Conservation (phyloP, 2,797 vertebrate genomes). For the Columba guinea region DNA sequence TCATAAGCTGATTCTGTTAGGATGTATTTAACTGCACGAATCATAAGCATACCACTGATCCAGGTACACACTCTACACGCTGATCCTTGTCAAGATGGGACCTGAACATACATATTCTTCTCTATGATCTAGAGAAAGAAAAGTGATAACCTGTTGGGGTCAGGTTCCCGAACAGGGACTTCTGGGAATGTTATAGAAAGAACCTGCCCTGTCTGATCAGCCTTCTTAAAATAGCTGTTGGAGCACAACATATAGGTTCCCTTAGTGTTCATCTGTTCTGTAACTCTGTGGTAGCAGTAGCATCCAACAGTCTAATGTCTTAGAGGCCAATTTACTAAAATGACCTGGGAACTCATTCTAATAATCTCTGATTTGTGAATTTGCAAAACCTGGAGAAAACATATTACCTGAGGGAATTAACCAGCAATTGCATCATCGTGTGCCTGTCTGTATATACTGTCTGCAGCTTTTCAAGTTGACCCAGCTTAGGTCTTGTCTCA, state of each 20-base stretch:
- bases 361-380: background rate
- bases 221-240: background rate
- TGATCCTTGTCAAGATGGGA: background rate
- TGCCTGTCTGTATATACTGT: background rate
- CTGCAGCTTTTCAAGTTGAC: background rate
- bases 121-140: background rate
- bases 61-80: background rate
- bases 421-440: background rate
- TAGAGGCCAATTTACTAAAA: background rate
- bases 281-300: background rate
- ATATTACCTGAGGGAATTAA: background rate
- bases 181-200: background rate
- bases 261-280: background rate
- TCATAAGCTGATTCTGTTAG: background rate
- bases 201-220: background rate
- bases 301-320: background rate
- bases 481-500: background rate
- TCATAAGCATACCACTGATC: background rate
- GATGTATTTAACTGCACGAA: background rate
- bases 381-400: background rate
- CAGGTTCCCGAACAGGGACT: background rate
- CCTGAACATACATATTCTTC: background rate
- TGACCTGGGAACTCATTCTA: background rate
- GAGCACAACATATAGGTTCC: background rate
- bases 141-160: rapidly evolving